Evolutionary conservation across 2,797 vertebrate genomes (phyloP).

Genomic region (Oryzias dopingdopingensis): DNA sequence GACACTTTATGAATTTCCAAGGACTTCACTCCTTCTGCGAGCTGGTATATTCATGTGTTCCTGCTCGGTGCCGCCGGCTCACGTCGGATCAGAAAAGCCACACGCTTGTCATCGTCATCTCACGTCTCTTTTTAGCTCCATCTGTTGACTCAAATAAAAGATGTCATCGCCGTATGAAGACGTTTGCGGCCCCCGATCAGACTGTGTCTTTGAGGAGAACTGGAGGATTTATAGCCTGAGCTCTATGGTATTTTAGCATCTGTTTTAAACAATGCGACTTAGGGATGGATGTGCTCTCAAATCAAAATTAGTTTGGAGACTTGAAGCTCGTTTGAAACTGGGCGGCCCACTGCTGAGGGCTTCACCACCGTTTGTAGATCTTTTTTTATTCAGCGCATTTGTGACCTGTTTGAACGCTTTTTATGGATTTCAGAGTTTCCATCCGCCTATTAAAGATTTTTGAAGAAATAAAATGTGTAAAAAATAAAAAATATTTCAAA

Average conservation of each 20-base stretch:
- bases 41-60: conserved; percentile 1
- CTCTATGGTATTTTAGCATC: not conserved
- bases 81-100: conserved; percentile 37
- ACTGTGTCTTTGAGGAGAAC: conserved; percentile 26
- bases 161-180: conserved; percentile 46
- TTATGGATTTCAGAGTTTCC: too few species aligned
- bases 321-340: not conserved
- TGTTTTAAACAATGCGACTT: not conserved
- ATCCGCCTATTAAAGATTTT: too few species aligned
- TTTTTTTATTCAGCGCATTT: conserved; percentile 13
- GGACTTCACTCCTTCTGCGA: conserved; percentile 2
- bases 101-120: conserved; percentile 41
- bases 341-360: not conserved
- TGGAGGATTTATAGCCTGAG: not conserved
- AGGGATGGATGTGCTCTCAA: not conserved
- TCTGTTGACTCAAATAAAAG: conserved; percentile 48
- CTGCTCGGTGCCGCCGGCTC: conserved; percentile 13
- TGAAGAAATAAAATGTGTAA: too few species aligned
- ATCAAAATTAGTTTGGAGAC: not conserved
- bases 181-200: conserved; percentile 30
- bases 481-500: too few species aligned
- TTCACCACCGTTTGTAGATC: conserved; percentile 11
- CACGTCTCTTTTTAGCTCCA: conserved; percentile 32
- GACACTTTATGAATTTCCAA: conserved; percentile 26
- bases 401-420: not conserved